Evolutionary conservation across 2,797 vertebrate species (phyloP).

Genomic region (Anolis apletophallus): DNA sequence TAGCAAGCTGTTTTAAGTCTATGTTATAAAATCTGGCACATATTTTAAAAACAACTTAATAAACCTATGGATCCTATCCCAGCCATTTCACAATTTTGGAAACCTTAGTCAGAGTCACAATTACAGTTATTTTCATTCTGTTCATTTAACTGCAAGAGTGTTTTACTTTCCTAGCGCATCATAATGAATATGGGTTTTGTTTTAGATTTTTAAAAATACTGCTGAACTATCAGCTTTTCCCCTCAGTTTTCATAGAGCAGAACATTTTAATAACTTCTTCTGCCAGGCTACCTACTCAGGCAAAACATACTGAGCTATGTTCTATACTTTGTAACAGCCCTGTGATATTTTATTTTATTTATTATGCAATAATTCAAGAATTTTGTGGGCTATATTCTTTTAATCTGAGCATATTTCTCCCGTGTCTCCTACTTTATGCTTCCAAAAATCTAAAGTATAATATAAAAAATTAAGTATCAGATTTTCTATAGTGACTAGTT

Average conservation of each 20-base stretch:
- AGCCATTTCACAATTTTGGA: not conserved
- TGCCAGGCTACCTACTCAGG: not conserved
- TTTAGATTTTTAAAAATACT: not conserved
- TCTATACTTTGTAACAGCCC: not conserved
- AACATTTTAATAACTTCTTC: constrained; percentile 1
- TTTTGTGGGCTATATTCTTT: not conserved
- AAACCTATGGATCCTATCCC: not conserved
- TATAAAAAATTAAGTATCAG: no score
- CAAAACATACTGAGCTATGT: not conserved
- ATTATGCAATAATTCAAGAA: not conserved
- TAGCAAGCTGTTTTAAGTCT: not conserved
- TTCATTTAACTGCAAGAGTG: not conserved
- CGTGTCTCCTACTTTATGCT: not conserved
- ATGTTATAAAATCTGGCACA: not conserved
- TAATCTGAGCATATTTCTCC: not conserved
- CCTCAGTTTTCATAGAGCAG: not conserved
- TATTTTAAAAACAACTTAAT: not conserved
- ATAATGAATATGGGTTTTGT: not conserved
- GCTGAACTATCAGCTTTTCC: not conserved
- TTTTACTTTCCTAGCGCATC: not conserved
- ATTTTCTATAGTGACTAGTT: no score
- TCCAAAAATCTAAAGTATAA: no score
- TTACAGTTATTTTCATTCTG: not conserved
- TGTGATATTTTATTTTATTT: not conserved
- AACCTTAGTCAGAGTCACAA: not conserved